These are phyloP conservation scores for Endomychus coccineus DNA, from an alignment of 2,888 invertebrate species.

Conservation along the genomic window DNA sequence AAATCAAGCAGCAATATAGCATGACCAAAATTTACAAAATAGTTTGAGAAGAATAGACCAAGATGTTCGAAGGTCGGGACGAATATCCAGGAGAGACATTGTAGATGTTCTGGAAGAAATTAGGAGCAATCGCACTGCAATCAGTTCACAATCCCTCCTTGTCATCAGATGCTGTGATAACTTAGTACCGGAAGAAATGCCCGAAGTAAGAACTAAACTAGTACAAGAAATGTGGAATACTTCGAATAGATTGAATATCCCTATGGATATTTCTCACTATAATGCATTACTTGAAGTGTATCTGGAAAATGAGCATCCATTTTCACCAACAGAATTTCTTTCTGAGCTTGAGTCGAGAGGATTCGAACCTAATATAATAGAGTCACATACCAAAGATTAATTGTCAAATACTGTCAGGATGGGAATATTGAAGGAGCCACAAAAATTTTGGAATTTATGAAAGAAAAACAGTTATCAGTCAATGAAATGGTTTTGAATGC, in stretches of 20 bases:
- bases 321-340: slow-evolving; percentile 75
- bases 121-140: slow-evolving; percentile 57
- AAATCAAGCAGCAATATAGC: slow-evolving; percentile 50
- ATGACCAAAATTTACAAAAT: slow-evolving; percentile 56
- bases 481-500: slow-evolving; percentile 79
- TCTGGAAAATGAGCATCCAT: slow-evolving; percentile 75
- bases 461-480: slow-evolving; percentile 67
- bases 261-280: slow-evolving; percentile 80
- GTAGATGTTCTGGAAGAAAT: slow-evolving; percentile 74
- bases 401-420: slow-evolving; percentile 72
- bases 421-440: slow-evolving; percentile 85
- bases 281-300: slow-evolving; percentile 80
- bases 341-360: slow-evolving; percentile 65
- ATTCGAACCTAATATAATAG: slow-evolving; percentile 76
- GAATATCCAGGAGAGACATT: slow-evolving; percentile 66
- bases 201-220: slow-evolving; percentile 65
- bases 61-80: slow-evolving; percentile 64
- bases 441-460: slow-evolving; percentile 77
- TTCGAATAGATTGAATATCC: slow-evolving; percentile 63
- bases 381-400: slow-evolving; percentile 78
- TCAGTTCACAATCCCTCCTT: slow-evolving; percentile 69
- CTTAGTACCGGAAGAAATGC: slow-evolving; percentile 70
- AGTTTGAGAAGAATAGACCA: slow-evolving; percentile 61
- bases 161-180: slow-evolving; percentile 79
- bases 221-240: slow-evolving; percentile 79